Conservation (phyloP, 2,888 invertebrate genomes). For the Phortica okadai region DNA sequence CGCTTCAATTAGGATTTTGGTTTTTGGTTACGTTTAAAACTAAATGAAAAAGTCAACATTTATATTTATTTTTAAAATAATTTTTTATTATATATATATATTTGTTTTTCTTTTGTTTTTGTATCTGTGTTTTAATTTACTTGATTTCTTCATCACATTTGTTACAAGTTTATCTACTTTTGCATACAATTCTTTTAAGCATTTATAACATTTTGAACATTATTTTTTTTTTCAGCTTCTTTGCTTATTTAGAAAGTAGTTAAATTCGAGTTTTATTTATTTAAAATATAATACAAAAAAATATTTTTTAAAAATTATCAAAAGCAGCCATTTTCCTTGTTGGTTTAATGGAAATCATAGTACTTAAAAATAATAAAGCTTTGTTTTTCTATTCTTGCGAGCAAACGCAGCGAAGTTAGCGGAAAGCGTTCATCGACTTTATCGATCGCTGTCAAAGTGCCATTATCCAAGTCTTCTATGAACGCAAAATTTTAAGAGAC, state of each 20-base stretch:
- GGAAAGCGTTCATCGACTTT: background rate
- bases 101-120: constrained; percentile 6
- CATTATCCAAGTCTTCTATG: no score
- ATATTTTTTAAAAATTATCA: background rate
- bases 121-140: constrained; percentile 35
- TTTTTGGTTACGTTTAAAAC: background rate
- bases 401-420: background rate
- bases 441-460: constrained; percentile 14
- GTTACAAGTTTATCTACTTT: constrained; percentile 20
- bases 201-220: constrained; percentile 48
- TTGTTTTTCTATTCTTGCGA: constrained; percentile 38
- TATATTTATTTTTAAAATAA: constrained; percentile 16
- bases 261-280: constrained; percentile 62
- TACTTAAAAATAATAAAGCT: constrained; percentile 62
- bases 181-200: constrained; percentile 38
- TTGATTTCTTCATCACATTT: constrained; percentile 43
- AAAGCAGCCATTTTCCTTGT: constrained; percentile 29
- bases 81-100: constrained; percentile 15
- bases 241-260: constrained; percentile 60
- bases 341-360: background rate
- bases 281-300: constrained; percentile 17
- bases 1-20: background rate
- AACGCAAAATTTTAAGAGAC: no score
- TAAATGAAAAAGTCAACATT: constrained; percentile 7
- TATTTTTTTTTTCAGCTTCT: constrained; percentile 49